Conservation (phyloP, 2,797 vertebrate species). For the Tiaroga cobitis region DNA sequence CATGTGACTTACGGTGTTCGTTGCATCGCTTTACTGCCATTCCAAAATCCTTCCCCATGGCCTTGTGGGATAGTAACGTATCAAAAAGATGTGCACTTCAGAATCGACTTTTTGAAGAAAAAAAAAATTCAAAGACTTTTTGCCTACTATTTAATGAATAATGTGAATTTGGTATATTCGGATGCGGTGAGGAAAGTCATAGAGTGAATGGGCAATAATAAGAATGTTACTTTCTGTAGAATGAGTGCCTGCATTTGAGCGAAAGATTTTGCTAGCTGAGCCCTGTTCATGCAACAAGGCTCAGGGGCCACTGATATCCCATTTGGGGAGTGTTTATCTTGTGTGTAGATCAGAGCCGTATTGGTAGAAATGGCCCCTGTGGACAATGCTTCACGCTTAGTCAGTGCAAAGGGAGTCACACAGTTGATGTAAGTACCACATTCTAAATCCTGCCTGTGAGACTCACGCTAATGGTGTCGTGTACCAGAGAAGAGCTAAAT, state of each 20-base stretch:
- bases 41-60: not conserved
- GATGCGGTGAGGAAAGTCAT: not conserved
- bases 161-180: not conserved
- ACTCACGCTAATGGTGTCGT: not conserved
- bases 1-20: not conserved
- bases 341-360: not conserved
- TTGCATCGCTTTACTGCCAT: not conserved
- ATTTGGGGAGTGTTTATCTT: constrained; percentile 30
- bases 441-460: constrained; percentile 18
- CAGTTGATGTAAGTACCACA: constrained; percentile 24
- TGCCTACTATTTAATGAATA: not conserved
- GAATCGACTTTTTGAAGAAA: not conserved
- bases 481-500: not conserved
- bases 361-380: constrained; percentile 18
- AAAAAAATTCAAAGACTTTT: not conserved
- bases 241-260: not conserved
- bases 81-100: not conserved
- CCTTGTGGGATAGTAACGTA: not conserved
- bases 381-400: constrained; percentile 25
- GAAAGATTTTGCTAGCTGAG: not conserved
- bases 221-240: not conserved
- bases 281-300: not conserved
- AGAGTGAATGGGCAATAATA: not conserved
- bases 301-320: constrained; percentile 4
- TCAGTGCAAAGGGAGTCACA: constrained; percentile 21